A percentile compares a stretch with the other conserved stretches of the same genome.
Evolutionary conservation across 2,888 invertebrate genomes (phyloP).

Genomic region (Tipula vernalis): DNA sequence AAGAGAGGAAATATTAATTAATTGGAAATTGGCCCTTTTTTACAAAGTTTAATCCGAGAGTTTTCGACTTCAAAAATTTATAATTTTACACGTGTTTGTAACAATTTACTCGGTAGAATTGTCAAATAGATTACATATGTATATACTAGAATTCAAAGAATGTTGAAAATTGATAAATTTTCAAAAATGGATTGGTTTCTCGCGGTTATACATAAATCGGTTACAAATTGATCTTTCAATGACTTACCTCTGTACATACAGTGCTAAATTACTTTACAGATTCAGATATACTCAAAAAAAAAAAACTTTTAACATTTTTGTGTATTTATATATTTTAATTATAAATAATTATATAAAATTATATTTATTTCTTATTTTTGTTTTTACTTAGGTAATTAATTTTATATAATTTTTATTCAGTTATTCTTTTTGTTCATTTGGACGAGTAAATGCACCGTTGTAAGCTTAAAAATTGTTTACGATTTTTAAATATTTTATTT

Average conservation of each 20-base stretch:
- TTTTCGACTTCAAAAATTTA: too few relatives aligned
- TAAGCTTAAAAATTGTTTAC: not conserved
- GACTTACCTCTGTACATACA: not conserved
- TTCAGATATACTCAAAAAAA: not conserved
- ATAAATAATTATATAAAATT: not conserved
- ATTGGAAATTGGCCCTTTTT: too few relatives aligned
- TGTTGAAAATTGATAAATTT: too few relatives aligned
- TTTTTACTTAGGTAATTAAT: not conserved
- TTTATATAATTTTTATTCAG: not conserved
- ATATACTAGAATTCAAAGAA: too few relatives aligned
- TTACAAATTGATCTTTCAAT: too few relatives aligned
- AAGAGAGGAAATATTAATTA: too few relatives aligned
- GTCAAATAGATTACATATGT: too few relatives aligned
- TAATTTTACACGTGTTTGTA: too few relatives aligned
- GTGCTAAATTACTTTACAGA: not conserved
- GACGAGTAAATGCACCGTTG: not conserved
- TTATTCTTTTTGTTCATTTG: not conserved
- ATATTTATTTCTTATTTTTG: not conserved
- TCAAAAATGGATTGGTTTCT: too few relatives aligned
- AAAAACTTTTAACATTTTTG: not conserved
- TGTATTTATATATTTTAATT: not conserved
- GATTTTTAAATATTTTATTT: not conserved
- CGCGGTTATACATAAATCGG: too few relatives aligned
- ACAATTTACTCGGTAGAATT: too few relatives aligned
- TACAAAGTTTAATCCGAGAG: too few relatives aligned